Percentiles rank a stretch among this genome's conserved stretches.
Conservation (phyloP, 2,797 vertebrate genomes). For the Manis pentadactyla region DNA sequence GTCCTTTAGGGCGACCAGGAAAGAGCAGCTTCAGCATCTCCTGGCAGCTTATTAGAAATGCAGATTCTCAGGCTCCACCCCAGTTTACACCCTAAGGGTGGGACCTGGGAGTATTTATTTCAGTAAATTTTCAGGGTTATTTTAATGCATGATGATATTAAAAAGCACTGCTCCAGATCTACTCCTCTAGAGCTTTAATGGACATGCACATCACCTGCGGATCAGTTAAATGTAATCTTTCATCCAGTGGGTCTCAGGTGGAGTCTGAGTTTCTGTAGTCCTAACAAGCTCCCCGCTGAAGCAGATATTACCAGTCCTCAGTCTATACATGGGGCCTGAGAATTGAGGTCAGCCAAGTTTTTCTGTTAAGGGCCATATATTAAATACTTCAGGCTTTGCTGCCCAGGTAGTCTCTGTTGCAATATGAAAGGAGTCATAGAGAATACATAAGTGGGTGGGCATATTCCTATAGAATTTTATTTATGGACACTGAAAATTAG, state of each 20-base stretch:
- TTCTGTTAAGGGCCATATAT: not conserved
- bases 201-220: not conserved
- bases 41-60: not conserved
- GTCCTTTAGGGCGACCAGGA: not conserved
- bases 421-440: not conserved
- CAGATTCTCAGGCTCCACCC: fast-evolving
- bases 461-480: not conserved
- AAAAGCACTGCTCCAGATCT: not conserved
- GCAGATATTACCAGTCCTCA: not conserved
- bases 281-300: not conserved
- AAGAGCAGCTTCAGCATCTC: not conserved
- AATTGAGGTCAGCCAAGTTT: not conserved
- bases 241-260: not conserved
- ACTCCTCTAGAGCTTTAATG: not conserved
- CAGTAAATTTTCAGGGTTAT: not conserved
- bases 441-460: not conserved
- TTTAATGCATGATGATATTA: fast-evolving
- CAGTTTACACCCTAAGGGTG: fast-evolving
- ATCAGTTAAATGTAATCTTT: not conserved
- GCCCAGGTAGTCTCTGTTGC: not conserved
- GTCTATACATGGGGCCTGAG: not conserved
- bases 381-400: not conserved
- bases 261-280: not conserved
- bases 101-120: too few species aligned
- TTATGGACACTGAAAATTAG: conserved; percentile 36